These are phyloP conservation scores for Brienomyrus longianalis DNA, from an alignment of 2,113 vertebrate genomes.

Conservation along the genomic window DNA sequence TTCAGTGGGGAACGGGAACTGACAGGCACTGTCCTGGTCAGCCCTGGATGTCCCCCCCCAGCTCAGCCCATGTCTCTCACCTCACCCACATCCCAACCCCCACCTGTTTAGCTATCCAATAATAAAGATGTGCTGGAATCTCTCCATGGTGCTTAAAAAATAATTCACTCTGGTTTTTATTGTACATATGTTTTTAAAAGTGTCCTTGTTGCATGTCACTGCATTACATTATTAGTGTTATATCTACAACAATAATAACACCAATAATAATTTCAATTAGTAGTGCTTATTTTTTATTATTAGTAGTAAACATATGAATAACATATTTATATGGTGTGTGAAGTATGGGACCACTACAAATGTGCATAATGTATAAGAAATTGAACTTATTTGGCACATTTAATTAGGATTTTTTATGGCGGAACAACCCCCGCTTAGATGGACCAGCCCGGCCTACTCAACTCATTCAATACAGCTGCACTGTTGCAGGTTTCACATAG, in stretches of 20 bases:
- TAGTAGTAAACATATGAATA: neutral
- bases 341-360: neutral
- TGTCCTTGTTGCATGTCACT: neutral
- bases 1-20: conserved; percentile 31
- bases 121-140: too few relatives aligned
- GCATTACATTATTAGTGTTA: neutral
- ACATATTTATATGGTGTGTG: neutral
- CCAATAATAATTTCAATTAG: neutral
- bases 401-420: neutral
- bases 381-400: neutral
- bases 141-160: too few relatives aligned
- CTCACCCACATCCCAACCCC: neutral
- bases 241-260: neutral
- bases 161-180: neutral
- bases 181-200: neutral
- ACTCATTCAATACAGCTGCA: neutral
- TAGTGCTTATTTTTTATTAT: neutral
- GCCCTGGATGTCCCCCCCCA: conserved; percentile 37
- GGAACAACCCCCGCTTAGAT: neutral
- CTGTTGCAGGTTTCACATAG: neutral
- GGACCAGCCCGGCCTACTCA: neutral
- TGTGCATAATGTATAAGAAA: neutral
- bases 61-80: conserved; percentile 29
- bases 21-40: conserved; percentile 47
- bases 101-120: neutral